These are phyloP conservation scores for Rhinophrynus dorsalis DNA, from an alignment of 2,797 vertebrate species.

Conservation along the genomic window DNA sequence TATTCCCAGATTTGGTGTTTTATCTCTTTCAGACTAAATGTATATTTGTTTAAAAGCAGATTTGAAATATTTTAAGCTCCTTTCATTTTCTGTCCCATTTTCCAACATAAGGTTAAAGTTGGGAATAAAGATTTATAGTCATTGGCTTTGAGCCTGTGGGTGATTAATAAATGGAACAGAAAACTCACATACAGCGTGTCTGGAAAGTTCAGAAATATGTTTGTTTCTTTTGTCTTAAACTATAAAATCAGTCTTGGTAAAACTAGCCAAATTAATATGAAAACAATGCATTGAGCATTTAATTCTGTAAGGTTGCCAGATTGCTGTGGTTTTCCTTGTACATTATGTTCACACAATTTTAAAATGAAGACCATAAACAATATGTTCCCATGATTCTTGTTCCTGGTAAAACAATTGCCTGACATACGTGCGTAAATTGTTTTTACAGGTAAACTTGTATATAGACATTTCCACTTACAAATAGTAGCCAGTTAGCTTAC, in stretches of 20 bases:
- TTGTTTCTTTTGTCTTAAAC: slow-evolving; percentile 21
- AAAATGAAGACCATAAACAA: slow-evolving; percentile 16
- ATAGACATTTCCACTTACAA: too few relatives aligned
- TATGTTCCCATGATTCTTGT: slow-evolving; percentile 2
- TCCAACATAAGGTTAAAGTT: neutral
- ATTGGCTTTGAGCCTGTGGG: neutral
- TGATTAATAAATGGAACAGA: too few relatives aligned
- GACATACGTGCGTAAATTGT: neutral
- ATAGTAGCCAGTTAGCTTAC: too few relatives aligned
- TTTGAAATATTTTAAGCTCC: too few relatives aligned
- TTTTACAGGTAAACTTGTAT: neutral
- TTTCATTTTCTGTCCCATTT: neutral
- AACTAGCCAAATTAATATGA: slow-evolving; percentile 19
- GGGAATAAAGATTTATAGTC: neutral
- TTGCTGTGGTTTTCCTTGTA: slow-evolving; percentile 36
- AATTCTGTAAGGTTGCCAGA: slow-evolving; percentile 8
- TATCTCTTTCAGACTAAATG: too few relatives aligned
- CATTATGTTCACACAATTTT: slow-evolving; percentile 37
- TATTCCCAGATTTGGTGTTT: too few relatives aligned
- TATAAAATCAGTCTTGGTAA: slow-evolving; percentile 19
- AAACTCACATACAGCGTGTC: neutral
- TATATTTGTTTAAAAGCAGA: too few relatives aligned
- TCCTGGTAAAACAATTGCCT: neutral
- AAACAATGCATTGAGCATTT: slow-evolving; percentile 26
- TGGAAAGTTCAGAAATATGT: neutral